These are phyloP conservation scores for Campodea augens DNA, from an alignment of 1,140 invertebrate genomes.

Conservation along the genomic window DNA sequence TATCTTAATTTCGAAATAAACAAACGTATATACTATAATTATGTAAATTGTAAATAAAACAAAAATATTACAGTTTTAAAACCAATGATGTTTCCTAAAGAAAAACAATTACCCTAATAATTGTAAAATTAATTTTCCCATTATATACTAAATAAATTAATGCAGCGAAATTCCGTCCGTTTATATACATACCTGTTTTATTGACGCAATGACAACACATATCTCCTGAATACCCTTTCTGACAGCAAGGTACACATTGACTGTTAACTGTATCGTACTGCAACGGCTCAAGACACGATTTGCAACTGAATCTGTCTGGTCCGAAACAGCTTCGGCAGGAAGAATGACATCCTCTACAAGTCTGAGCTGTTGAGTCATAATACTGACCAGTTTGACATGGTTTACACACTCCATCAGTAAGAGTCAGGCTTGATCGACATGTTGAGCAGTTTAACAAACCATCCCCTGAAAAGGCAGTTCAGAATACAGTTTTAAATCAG, in stretches of 20 bases:
- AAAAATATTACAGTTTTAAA: too few relatives aligned
- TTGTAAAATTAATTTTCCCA: too few relatives aligned
- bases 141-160: too few relatives aligned
- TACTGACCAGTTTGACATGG: slow-evolving; percentile 49
- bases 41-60: too few relatives aligned
- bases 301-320: slow-evolving; percentile 45
- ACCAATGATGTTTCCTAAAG: too few relatives aligned
- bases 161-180: too few relatives aligned
- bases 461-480: too few relatives aligned
- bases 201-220: slow-evolving; percentile 43
- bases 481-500: too few relatives aligned
- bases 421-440: slow-evolving; percentile 45
- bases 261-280: slow-evolving; percentile 45
- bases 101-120: too few relatives aligned
- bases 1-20: too few relatives aligned
- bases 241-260: slow-evolving; percentile 49
- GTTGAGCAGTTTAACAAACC: slow-evolving; percentile 49
- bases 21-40: too few relatives aligned
- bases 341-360: slow-evolving; percentile 42
- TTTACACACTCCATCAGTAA: slow-evolving; percentile 49
- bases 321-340: slow-evolving; percentile 48
- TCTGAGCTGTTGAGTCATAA: slow-evolving; percentile 41
- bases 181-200: slow-evolving; percentile 50
- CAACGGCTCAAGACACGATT: slow-evolving; percentile 38
- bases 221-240: slow-evolving; percentile 25